Percentiles rank a stretch among this genome's conserved stretches.
phyloP scores from a whole-genome alignment of 2,888 invertebrate genomes.

The Lucinisca nassula region DNA sequence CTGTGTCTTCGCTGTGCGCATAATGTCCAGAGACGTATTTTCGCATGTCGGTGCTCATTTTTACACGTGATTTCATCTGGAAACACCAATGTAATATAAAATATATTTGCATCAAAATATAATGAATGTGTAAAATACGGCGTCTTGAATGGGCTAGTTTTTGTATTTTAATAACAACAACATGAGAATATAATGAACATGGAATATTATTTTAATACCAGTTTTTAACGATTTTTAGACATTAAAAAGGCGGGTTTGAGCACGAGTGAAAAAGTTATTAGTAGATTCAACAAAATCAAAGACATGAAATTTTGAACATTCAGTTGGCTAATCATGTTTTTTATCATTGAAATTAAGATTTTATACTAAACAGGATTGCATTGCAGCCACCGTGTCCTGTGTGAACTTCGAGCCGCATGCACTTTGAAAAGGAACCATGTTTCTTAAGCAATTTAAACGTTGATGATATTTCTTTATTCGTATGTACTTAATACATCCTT shows the following conservation, averaged over 20 bases:
- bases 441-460: not conserved
- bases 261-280: not conserved
- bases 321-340: not conserved
- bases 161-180: not conserved
- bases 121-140: slow-evolving; percentile 3
- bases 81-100: not conserved
- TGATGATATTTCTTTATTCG: not conserved
- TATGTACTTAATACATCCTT: not conserved
- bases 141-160: not conserved
- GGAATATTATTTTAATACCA: not conserved
- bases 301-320: not conserved
- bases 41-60: no score
- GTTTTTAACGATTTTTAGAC: not conserved
- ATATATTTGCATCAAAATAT: slow-evolving; percentile 2
- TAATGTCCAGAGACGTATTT: no score
- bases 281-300: not conserved
- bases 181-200: not conserved
- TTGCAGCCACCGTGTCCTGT: not conserved
- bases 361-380: not conserved
- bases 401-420: not conserved
- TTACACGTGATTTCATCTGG: not conserved
- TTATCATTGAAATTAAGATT: not conserved
- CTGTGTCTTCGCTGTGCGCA: no score
- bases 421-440: not conserved
- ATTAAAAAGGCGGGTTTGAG: not conserved